Conservation (phyloP, 2,888 invertebrate genomes). For the Tolmerus cingulatus region DNA sequence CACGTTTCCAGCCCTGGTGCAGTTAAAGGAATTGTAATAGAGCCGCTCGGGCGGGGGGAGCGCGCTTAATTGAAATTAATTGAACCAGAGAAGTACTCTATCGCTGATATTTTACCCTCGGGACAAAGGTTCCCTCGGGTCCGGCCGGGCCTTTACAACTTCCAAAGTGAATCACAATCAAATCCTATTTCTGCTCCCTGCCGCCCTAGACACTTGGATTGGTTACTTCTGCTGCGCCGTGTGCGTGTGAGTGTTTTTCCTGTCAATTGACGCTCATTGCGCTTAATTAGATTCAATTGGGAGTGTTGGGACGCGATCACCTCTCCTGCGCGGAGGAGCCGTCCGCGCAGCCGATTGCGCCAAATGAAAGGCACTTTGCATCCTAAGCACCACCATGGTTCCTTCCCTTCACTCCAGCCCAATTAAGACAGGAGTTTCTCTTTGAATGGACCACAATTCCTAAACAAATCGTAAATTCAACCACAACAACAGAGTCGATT, state of each 20-base stretch:
- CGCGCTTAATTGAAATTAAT: constrained; percentile 42
- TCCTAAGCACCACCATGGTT: background rate
- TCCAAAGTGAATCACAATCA: constrained; percentile 40
- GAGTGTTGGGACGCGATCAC: constrained; percentile 8
- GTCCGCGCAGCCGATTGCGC: background rate
- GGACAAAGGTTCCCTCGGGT: background rate
- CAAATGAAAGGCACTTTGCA: constrained; percentile 13
- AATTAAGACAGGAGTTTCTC: background rate
- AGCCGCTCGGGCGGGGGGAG: background rate
- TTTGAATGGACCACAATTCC: background rate
- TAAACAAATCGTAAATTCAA: constrained; percentile 14
- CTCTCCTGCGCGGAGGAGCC: background rate
- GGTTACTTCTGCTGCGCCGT: background rate
- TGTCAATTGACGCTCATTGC: constrained; percentile 40
- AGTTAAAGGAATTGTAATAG: background rate
- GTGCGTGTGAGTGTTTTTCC: constrained; percentile 7
- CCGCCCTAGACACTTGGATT: background rate
- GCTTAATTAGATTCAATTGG: constrained; percentile 42
- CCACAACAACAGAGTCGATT: background rate
- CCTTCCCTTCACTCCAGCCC: background rate
- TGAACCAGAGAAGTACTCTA: constrained; percentile 34
- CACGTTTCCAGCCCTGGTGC: background rate
- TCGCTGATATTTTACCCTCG: constrained; percentile 30
- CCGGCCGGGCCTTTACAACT: background rate
- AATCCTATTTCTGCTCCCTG: constrained; percentile 40